Base-by-base conservation (phyloP, 2,888 invertebrate species). In the Hylaea fasciaria region DNA sequence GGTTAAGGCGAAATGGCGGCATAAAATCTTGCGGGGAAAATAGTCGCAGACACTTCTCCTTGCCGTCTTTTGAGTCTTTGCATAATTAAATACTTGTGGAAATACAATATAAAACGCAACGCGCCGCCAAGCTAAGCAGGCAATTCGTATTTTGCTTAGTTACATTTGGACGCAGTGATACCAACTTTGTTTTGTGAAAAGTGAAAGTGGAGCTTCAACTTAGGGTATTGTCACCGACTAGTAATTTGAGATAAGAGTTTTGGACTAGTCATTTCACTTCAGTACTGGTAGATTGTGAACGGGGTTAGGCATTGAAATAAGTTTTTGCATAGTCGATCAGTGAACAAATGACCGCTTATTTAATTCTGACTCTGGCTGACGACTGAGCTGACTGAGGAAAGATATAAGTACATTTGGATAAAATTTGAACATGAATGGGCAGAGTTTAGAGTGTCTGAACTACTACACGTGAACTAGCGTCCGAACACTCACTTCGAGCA, bases 71-170 rank as follows among this genome's bases (percentile, higher is more conserved):
- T 14, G 40, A 59, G 59, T 45, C 54, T 83, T 82, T 82, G 81
- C 83, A 85, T 83, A 85, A 84, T 84, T 78, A 80, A 82, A 82
- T 82, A 81, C 81, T 81, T 73, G 73, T 74, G 72, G 73, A 74
- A 77, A 78, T 73, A 74, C 71, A 75, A 73, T 74, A 78, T 74
- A 75, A n/a, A n/a, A 72, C 72, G 76, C 62, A 65, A 71, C 68
- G 71, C 63, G 63, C 70, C 71, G 68, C 67, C 65, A 66, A 77
- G 76, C 77, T 79, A 81, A 83, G 72, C 72, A 79, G 78, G 78
- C 74, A 73, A 81, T 83, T 81, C 76, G 79, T 82, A 81, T 83
- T 82, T 80, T 70, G 74, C 71, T 71, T 72, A 76, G 74, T 76
- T 70, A 65, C 71, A 75, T 77, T 77, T 74, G 70, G 67, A 54